Evolutionary conservation across 2,797 vertebrate genomes (phyloP), one percentile per base, ranked within the genome.

Genomic region (Coccyzus lansbergi): DNA sequence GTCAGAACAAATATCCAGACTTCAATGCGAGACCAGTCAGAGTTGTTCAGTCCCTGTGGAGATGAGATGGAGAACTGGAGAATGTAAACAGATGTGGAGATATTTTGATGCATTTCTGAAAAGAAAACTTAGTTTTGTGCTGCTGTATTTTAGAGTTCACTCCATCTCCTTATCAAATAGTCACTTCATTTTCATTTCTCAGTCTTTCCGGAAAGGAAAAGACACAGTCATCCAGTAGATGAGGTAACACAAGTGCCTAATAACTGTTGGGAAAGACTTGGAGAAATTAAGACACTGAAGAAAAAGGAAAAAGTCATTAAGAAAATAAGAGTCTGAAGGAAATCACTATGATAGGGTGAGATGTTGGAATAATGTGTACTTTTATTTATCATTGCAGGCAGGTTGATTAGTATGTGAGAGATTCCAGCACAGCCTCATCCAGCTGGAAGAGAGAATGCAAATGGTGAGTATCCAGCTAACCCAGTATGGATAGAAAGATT

Each of bases 81-180:
- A 96, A 94, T 80, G 81, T 96, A 96, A 96, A 94, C 88, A 93
- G 83, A 93, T 94, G 90, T 94, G 81, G 70, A 93, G 48, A 76
- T 26, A 88, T 94, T 88, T 86, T 88, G 93, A 86, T 84, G 74
- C 70, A 77, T 88, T 94, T 94, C 85, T 93, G 60, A 88, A 95
- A 92, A 92, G 78, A 79, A 31, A 77, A 90, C 81, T 65, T 0
- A 60, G 59, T 86, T 95, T 81, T 1, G 2, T 72, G 29, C 67
- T 88, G 90, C 52, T 94, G 20, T 76, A 42, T 94, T 94, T 94
- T 76, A 88, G 59, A 94, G 33, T 90, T 86, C 36, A 75, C 59
- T 92, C 83, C 34, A 79, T 82, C 63, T 82, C 13, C 71, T 94
- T 95, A 94, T 94, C 88, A 86, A 93, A 90, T 52, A 83, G 63